These are phyloP conservation scores for Erythrocercus mccallii DNA, from an alignment of 2,113 vertebrate species.

Conservation along the genomic window DNA sequence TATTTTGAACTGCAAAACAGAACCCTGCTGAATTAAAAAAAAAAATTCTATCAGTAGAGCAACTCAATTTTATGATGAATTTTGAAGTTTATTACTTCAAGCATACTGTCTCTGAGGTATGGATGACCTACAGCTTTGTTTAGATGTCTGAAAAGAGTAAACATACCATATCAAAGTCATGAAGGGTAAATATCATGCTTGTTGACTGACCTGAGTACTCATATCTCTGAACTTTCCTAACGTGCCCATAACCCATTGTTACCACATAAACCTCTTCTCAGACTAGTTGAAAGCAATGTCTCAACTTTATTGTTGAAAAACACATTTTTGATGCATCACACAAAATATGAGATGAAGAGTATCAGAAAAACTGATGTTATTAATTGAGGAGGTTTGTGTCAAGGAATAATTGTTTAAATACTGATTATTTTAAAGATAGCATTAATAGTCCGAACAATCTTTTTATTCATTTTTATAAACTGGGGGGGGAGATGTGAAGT, in stretches of 20 bases:
- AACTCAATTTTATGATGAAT: not conserved
- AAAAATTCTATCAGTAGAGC: accelerated
- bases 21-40: not conserved
- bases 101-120: not conserved
- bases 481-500: not conserved
- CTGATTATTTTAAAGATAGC: not conserved
- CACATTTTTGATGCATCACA: not conserved
- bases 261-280: not conserved
- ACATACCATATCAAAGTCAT: not conserved
- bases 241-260: accelerated
- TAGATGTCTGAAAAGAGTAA: not conserved
- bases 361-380: not conserved
- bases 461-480: not conserved
- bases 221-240: not conserved
- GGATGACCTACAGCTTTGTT: not conserved
- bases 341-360: not conserved
- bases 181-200: not conserved
- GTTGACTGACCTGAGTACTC: not conserved
- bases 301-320: not conserved
- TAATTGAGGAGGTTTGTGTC: not conserved
- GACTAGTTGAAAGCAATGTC: not conserved
- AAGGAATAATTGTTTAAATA: not conserved
- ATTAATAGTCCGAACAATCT: not conserved
- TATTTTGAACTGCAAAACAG: not conserved
- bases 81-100: not conserved